Evolutionary conservation across 1,140 invertebrate genomes (phyloP), one percentile per base, ranked within the genome.

Genomic region (Penaeus japonicus): DNA sequence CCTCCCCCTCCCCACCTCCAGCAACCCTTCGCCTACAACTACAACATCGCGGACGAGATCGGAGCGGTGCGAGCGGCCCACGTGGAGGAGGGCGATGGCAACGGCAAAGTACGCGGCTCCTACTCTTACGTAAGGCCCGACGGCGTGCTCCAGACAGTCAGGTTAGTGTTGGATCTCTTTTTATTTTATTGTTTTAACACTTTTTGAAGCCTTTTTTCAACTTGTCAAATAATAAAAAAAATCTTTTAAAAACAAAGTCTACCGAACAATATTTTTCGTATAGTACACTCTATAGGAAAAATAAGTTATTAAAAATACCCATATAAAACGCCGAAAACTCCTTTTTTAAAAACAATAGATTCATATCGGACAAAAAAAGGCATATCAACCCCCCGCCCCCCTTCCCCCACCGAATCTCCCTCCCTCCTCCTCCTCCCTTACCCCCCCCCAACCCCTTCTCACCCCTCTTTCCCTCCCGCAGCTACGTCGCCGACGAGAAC

Each of bases 111-210:
- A 0, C 65, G 53, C 17, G 87, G 87, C 3, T 39, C 73, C 24
- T 88, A 88, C 65, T 59, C 80, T 30, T 88, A 84, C 80, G 32
- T 88, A 5, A 75, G 87, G 47, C 81, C 87, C 15, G 87, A 88
- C 30, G 62, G 57, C 1, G 55, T 88, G 18, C 65, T 83, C 24
- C 24, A 75, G 15, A 84, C 80, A 2, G 81, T 83, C 53, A 83
- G 53, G 87, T 88, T 2, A 88, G 70, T 62, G 27, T 73, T 4
- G 20, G 2, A 24, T 7, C 22, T 18, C 0, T 70, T 30, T 2
- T 17, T 73, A n/a, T n/a, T 47, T 47, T 12, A 47, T 47, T 47
- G 10, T n/a, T 7, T 12, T 12, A 15, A 15, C 4, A 27, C 27
- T 32, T 73, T 73, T 7, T 24, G 30, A 1, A 20, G 59, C n/a